Evolutionary conservation across 2,888 invertebrate genomes (phyloP), one percentile per base, ranked within the genome.

Genomic region (Drosophila mulleri): DNA sequence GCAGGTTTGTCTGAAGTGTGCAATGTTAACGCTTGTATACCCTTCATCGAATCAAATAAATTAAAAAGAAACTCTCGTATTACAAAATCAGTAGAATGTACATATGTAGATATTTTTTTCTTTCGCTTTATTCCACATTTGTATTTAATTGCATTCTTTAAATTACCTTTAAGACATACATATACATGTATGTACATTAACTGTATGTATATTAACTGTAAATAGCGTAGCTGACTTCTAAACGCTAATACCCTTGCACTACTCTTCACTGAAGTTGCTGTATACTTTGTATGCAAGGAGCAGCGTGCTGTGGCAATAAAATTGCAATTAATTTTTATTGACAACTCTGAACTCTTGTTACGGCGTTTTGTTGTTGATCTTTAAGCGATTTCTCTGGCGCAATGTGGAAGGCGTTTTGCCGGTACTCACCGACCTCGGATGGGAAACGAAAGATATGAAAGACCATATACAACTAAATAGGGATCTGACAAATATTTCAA

Each of bases 321-420:
- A 91, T 88, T 88, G 89, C 91, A 91, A 91, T 91, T 91, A 91
- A 90, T 83, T 90, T 91, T 91, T 90, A 90, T 89, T 91, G 91
- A 91, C 91, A 91, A 91, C 83, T 83, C 88, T 83, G 85, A 88
- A 83, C 88, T 82, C 79, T 81, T 79, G 83, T 72, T 67, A 74
- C 70, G 68, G 32, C 73, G 70, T 83, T 85, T 88, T 86, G 89
- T 82, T 85, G 89, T 68, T 74, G 73, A 75, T 77, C 71, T 81
- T 68, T 63, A 23, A 44, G 61, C 73, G 89, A 78, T 86, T 88
- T 83, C 75, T 59, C 80, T 75, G 78, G 56, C 29, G 56, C 57
- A 79, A 59, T 75, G 62, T 67, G 57, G 59, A 66, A 65, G 67
- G 61, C 62, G 61, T 59, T 77, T 63, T 52, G 59, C 44, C 35